Evolutionary conservation across 2,888 invertebrate genomes (phyloP), one percentile per base, ranked within the genome.

Genomic region (Andrena flavipes): DNA sequence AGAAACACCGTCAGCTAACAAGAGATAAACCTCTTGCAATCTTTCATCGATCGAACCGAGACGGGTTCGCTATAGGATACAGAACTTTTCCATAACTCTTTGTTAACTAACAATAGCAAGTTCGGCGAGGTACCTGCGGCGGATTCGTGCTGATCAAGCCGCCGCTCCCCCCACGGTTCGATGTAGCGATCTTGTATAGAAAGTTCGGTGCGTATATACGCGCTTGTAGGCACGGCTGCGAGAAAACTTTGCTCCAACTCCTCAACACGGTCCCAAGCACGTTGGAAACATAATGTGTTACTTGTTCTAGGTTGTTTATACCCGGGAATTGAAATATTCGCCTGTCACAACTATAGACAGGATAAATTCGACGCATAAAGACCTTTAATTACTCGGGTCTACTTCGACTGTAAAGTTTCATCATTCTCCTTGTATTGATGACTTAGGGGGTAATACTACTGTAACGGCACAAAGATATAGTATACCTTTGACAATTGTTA

Each of bases 101-200:
- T 78, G 78, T 79, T 79, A 78, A 79, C 68, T 59, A 76, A 76
- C 68, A 78, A 80, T 67, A 67, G 71, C 78, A 65, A 84, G 82
- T 82, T 85, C 74, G 42, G 30, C 49, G 33, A 26, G 73, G 33
- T 64, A 74, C 76, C 72, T 48, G 71, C 33, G 76, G 80, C 80
- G 65, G 72, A 80, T 88, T 81, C 74, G 84, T 77, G 75, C 76
- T 87, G 70, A 63, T 84, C 82, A 71, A 60, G 42, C 63, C 51
- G 54, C 63, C 51, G 67, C 49, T 71, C 56, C 71, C 73, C 42
- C 48, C 70, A 74, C 80, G 77, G 77, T 88, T 79, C 77, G 56
- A 51, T 68, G 63, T 56, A 30, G 35, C 48, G 42, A 49, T 26
- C 59, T 30, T 60, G 13, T 51, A 65, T 59, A 35, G 70, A 74